Conservation (phyloP, 1,140 invertebrate genomes). For the Nymphalis io region DNA sequence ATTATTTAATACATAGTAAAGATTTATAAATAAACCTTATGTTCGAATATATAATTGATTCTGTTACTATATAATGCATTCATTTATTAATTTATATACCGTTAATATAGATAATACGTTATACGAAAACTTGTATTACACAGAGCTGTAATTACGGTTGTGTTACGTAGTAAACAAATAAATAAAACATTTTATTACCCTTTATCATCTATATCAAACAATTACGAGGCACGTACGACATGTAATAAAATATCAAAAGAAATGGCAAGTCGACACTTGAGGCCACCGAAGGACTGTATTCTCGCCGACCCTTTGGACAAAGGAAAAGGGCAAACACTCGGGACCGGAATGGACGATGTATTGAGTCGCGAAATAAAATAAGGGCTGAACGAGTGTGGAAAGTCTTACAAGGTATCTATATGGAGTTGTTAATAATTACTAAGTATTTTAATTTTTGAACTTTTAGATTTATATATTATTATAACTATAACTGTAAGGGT, state of each 20-base stretch:
- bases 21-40: too few species aligned
- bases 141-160: background rate
- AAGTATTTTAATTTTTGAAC: background rate
- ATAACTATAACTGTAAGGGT: too few species aligned
- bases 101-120: background rate
- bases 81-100: too few species aligned
- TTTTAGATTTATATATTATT: background rate
- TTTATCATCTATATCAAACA: slow-evolving; percentile 48
- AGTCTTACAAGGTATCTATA: slow-evolving; percentile 47
- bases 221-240: slow-evolving; percentile 65
- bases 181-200: slow-evolving; percentile 8
- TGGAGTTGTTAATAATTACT: slow-evolving; percentile 49
- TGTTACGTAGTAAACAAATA: slow-evolving; percentile 4
- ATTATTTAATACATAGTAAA: too few species aligned
- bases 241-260: slow-evolving; percentile 75
- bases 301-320: slow-evolving; percentile 63
- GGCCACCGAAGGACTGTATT: slow-evolving; percentile 68
- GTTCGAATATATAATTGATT: too few species aligned
- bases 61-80: too few species aligned
- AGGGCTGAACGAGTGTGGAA: slow-evolving; percentile 66
- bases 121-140: background rate
- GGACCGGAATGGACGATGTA: slow-evolving; percentile 74
- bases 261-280: slow-evolving; percentile 67
- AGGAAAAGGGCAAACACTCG: slow-evolving; percentile 74
- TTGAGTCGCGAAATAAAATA: slow-evolving; percentile 80